These are phyloP conservation scores for Orthonevra nobilis DNA, from an alignment of 2,888 invertebrate genomes.

Conservation along the genomic window DNA sequence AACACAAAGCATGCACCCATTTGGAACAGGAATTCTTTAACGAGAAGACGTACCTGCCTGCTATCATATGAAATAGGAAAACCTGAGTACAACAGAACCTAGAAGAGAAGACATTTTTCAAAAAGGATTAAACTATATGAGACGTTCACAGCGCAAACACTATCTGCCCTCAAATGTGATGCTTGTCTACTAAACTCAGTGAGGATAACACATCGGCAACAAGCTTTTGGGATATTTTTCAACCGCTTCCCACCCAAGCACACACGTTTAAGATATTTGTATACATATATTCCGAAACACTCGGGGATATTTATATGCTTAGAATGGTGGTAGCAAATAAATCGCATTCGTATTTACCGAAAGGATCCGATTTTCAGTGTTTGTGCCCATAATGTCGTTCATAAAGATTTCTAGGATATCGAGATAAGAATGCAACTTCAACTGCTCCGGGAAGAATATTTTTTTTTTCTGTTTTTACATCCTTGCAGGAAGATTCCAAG, in stretches of 20 bases:
- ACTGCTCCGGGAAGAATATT: slow-evolving; percentile 23
- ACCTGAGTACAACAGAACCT: background rate
- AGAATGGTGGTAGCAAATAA: slow-evolving; percentile 58
- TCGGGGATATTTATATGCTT: slow-evolving; percentile 57
- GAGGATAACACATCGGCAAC: no score
- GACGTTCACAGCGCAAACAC: slow-evolving; percentile 48
- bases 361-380: slow-evolving; percentile 67
- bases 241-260: slow-evolving; percentile 20
- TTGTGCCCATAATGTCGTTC: slow-evolving; percentile 65
- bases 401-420: slow-evolving; percentile 44
- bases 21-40: slow-evolving; percentile 54
- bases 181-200: slow-evolving; percentile 28
- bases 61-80: slow-evolving; percentile 45
- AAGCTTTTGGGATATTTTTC: slow-evolving; percentile 9
- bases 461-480: background rate
- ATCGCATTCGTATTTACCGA: slow-evolving; percentile 68
- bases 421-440: slow-evolving; percentile 38
- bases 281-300: slow-evolving; percentile 41
- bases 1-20: slow-evolving; percentile 31
- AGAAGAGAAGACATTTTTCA: slow-evolving; percentile 30
- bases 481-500: background rate
- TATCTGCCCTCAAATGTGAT: slow-evolving; percentile 5
- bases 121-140: slow-evolving; percentile 67
- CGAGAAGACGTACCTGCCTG: slow-evolving; percentile 45
- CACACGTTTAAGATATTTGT: slow-evolving; percentile 5